A percentile compares a stretch with the other conserved stretches of the same genome.
Evolutionary conservation across 2,797 vertebrate species (phyloP).

Genomic region (Aplochiton taeniatus): DNA sequence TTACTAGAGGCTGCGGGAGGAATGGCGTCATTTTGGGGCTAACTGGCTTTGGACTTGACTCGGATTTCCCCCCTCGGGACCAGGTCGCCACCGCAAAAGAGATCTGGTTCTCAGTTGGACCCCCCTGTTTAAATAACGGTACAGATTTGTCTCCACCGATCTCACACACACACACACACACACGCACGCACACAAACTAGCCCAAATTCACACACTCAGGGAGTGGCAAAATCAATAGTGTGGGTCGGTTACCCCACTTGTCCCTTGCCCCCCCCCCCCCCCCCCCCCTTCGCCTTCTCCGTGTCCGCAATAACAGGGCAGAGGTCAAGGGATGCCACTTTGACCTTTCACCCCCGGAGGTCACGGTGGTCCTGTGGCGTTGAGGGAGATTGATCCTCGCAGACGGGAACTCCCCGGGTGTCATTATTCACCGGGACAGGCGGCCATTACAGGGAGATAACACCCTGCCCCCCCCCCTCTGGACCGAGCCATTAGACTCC

Average conservation of each 20-base stretch:
- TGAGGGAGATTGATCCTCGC: constrained; percentile 80
- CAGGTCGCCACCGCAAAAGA: too few species aligned
- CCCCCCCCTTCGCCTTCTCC: constrained; percentile 54
- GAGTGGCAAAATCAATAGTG: constrained; percentile 29
- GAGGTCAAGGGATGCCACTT: constrained; percentile 80
- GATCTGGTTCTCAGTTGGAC: too few species aligned
- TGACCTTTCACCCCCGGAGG: constrained; percentile 75
- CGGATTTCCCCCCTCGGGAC: too few species aligned
- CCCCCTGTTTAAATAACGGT: too few species aligned
- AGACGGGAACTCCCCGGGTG: constrained; percentile 51
- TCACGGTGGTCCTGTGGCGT: constrained; percentile 71
- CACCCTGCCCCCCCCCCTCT: constrained; percentile 9
- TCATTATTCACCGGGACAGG: constrained; percentile 72
- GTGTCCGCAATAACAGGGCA: constrained; percentile 76
- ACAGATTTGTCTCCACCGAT: too few species aligned
- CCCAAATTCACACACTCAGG: constrained; percentile 18
- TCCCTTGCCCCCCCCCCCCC: constrained; percentile 40
- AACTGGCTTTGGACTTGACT: too few species aligned
- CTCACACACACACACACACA: constrained; percentile 61
- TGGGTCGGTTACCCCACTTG: constrained; percentile 63
- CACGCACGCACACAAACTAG: constrained; percentile 14
- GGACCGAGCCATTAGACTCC: neutral
- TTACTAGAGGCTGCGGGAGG: too few species aligned
- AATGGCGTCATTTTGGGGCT: too few species aligned
- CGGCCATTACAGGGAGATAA: constrained; percentile 63